phyloP scores from a whole-genome alignment of 2,113 vertebrate species.

The Limanda limanda region DNA sequence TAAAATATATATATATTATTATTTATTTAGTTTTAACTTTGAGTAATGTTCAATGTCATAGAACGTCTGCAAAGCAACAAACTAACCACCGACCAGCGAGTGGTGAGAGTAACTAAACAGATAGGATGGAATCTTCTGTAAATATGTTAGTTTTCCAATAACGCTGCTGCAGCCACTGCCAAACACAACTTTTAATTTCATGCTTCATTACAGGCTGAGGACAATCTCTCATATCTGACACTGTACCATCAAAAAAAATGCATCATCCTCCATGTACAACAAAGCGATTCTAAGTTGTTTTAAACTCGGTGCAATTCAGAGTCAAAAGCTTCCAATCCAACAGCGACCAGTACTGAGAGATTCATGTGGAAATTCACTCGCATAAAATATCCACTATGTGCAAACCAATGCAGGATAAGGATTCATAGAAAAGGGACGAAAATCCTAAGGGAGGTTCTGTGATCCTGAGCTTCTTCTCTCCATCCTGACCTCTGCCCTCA shows the following conservation, averaged over 20 bases:
- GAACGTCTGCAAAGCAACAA: neutral
- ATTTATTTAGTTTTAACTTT: neutral
- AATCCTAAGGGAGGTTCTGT: neutral
- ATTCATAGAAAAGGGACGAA: neutral
- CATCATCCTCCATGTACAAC: no score
- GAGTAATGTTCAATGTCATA: neutral
- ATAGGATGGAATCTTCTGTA: neutral
- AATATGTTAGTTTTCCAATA: neutral
- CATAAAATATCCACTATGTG: no score
- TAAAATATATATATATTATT: neutral
- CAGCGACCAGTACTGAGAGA: no score
- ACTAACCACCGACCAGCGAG: neutral
- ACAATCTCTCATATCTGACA: neutral
- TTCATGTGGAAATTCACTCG: no score
- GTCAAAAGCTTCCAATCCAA: neutral
- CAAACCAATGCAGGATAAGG: neutral
- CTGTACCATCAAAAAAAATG: neutral
- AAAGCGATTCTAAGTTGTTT: no score
- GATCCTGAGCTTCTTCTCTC: neutral
- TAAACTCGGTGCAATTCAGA: no score
- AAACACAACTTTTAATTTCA: neutral
- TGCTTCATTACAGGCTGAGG: neutral
- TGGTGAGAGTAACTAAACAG: neutral
- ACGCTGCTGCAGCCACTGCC: neutral
- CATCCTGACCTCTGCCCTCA: conserved; percentile 40